Conservation (phyloP, 2,797 vertebrate genomes). For the Poeciliopsis paucimaculata region DNA sequence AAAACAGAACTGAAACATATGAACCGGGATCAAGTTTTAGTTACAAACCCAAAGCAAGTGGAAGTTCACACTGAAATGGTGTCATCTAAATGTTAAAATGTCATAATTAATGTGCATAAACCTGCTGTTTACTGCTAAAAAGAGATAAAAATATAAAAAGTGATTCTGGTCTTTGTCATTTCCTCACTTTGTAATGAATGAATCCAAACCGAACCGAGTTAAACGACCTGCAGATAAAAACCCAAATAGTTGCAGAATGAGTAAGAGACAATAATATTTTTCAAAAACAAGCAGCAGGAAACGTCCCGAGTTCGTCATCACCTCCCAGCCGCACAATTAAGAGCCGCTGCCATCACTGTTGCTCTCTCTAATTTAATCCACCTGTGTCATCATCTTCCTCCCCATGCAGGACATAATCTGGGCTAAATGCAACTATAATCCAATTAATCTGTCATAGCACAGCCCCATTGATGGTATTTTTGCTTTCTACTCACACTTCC, state of each 20-base stretch:
- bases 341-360: slow-evolving; percentile 55
- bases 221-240: neutral
- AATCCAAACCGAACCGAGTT: neutral
- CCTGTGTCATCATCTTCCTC: slow-evolving; percentile 69
- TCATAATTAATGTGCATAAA: neutral
- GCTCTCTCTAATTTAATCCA: slow-evolving; percentile 70
- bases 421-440: slow-evolving; percentile 73
- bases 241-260: neutral
- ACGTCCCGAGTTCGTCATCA: neutral
- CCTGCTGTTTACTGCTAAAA: too few species aligned
- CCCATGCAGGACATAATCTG: slow-evolving; percentile 67
- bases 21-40: neutral
- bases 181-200: neutral
- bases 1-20: too few species aligned
- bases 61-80: neutral
- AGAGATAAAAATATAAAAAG: neutral
- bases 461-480: slow-evolving; percentile 63
- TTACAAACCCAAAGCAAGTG: neutral
- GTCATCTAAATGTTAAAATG: neutral
- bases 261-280: neutral
- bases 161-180: neutral
- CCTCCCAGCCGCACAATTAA: slow-evolving; percentile 51
- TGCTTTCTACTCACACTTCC: slow-evolving; percentile 69
- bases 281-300: neutral
- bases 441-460: slow-evolving; percentile 77